Base-by-base conservation (phyloP, 2,113 vertebrate genomes). In the Smithornis capensis region DNA sequence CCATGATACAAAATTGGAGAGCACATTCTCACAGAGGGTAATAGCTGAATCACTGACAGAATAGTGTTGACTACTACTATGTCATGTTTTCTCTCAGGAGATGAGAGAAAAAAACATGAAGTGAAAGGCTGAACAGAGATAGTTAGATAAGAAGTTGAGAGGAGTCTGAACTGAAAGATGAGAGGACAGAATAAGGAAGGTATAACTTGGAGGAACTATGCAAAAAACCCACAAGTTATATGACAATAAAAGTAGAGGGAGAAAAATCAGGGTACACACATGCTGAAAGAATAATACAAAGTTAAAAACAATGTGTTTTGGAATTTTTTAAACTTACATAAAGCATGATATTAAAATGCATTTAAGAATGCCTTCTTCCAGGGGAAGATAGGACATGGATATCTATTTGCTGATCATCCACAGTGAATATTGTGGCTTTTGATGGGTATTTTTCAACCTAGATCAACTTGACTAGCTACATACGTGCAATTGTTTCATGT, bases 11-110 rank as follows among this genome's bases (percentile, higher is more conserved):
- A 49, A 50, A 29, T 44, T 71, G 19, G 31, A 85, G 10, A 70
- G 2, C 11, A 31, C 1, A 0, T 63, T 84, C 24, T 87, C 11
- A 47, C 14, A 67, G n/a, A 62, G 1, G 42, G 8, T 5, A 37
- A 8, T 25, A 57, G 10, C 17, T 40, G 21, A 83, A 18, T 80
- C 21, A 71, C 9, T 77, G 9, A 28, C 7, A 68, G 27, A 83
- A 45, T 62, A 62, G 14, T 60, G 11, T 63, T 67, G 22, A 35
- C 6, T 50, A 5, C 14, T 50, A 7, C 2, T 49, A 5, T 5
- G 13, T 33, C 29, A 33, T 45, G 5, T 35, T 87, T 67, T 78
- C 42, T 82, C 25, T 70, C 14, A 50, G 35, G 33, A 75, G 5
- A 35, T 62, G 8, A 74, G 17, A 75, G 12, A 35, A 47, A 77